phyloP scores from a whole-genome alignment of 2,113 vertebrate species.

The Thymallus thymallus region DNA sequence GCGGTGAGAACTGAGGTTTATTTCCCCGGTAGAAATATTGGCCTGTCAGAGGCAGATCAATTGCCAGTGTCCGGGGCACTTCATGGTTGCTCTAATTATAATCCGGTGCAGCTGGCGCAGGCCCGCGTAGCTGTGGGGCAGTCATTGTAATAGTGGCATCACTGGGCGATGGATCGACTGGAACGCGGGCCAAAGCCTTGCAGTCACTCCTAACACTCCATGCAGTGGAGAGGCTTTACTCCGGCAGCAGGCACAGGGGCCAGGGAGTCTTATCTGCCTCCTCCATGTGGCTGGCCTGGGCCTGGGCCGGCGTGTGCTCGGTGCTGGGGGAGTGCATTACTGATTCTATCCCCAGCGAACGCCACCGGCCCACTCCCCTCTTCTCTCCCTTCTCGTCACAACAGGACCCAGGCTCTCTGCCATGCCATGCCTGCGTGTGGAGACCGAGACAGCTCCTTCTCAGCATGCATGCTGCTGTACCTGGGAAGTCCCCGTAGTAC shows the following conservation, averaged over 20 bases:
- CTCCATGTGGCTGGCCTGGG: conserved; percentile 62
- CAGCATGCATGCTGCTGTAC: conserved; percentile 33
- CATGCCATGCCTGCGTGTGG: conserved; percentile 39
- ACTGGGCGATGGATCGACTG: conserved; percentile 75
- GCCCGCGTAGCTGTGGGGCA: conserved; percentile 76
- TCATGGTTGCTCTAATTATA: conserved; percentile 81
- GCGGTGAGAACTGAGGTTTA: conserved; percentile 67
- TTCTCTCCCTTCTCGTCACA: conserved; percentile 6
- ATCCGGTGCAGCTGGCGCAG: conserved; percentile 73
- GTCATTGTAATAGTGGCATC: conserved; percentile 82
- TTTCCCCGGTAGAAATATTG: conserved; percentile 81
- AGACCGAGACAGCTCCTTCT: conserved; percentile 48
- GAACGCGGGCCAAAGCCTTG: conserved; percentile 69
- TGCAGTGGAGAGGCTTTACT: conserved; percentile 71
- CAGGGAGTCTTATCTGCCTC: conserved; percentile 76
- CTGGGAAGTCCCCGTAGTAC: conserved; percentile 41
- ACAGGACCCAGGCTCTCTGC: conserved; percentile 58
- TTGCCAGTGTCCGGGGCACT: conserved; percentile 77
- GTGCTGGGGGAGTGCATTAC: conserved; percentile 72
- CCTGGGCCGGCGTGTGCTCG: conserved; percentile 16
- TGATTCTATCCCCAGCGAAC: conserved; percentile 54
- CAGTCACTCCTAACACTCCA: conserved; percentile 59
- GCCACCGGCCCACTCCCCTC: conserved; percentile 36
- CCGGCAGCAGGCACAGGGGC: conserved; percentile 72
- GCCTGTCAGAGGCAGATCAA: conserved; percentile 80